A percentile compares a stretch with the other conserved stretches of the same genome.
Conservation (phyloP, 1,140 invertebrate genomes). For the Mycetomoellerius zeteki region DNA sequence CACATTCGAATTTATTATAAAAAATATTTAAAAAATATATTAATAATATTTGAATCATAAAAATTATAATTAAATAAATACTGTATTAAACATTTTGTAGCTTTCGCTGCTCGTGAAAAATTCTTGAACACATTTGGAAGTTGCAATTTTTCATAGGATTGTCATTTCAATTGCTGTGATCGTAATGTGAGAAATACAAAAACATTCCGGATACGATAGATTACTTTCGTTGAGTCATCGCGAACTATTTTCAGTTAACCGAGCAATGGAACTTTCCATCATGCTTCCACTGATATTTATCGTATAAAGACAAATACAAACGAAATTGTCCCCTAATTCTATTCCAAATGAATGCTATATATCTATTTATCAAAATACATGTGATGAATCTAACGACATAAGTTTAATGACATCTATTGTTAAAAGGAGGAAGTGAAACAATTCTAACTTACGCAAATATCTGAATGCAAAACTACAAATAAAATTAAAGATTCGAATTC, state of each 20-base stretch:
- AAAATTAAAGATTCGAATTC: background rate
- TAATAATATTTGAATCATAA: background rate
- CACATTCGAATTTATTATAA: background rate
- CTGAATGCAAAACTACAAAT: background rate
- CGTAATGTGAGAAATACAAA: background rate
- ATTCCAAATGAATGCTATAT: background rate
- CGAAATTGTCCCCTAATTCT: background rate
- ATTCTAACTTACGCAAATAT: background rate
- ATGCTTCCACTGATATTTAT: background rate
- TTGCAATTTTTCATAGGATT: background rate
- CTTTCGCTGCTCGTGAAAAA: background rate
- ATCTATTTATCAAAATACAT: background rate
- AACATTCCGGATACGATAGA: conserved; percentile 14
- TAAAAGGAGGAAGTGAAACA: background rate
- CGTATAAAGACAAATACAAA: background rate
- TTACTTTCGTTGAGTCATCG: conserved; percentile 21
- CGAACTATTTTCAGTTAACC: conserved; percentile 49
- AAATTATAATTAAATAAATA: background rate
- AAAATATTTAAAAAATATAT: background rate
- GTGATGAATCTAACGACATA: conserved; percentile 17
- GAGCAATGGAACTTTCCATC: background rate
- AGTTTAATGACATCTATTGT: background rate
- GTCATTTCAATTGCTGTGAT: background rate
- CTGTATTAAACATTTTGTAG: background rate
- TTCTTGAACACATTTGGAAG: background rate